Base-by-base conservation (phyloP, 2,797 vertebrate species). In the Dendrocincla tyrannina region DNA sequence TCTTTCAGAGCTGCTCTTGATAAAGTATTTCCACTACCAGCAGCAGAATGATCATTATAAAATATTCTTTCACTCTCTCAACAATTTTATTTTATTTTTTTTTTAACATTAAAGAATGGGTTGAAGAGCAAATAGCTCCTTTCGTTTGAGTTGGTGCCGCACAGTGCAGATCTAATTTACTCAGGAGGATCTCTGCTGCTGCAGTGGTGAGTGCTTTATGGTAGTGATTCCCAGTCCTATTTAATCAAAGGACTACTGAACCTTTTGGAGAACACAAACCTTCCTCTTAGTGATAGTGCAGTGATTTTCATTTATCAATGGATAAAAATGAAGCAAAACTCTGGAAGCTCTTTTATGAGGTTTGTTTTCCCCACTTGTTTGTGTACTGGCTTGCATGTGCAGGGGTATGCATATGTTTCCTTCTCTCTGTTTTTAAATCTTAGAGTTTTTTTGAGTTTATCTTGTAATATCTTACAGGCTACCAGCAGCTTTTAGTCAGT, bases 81-180 rank as follows among this genome's bases (percentile, higher is more conserved):
- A 55, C 28, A 52, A 25, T 49, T 49, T 50, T 28, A 6, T 50
- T 27, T 47, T 47, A 13, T 47, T 64, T 85, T 67, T 33, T n/a
- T 72, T 85, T 60, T 19, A 4, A 27, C 24, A 39, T 63, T 74
- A 59, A 91, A 73, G 67, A 84, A 79, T 27, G 17, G 6, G 30
- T 82, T 91, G 83, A 95, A 90, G 80, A 93, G 35, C n/a, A 95
- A 79, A 94, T 78, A 90, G 17, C 15, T 91, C 27, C 19, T 69
- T 69, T 89, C 52, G 46, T 3, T 13, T 78, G 69, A 89, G 47
- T 50, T 9, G 7, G 13, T 83, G 55, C 35, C 0, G 0, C 84
- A 52, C 24, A 73, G 39, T 46, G 37, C 44, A 76, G 67, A 81
- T 60, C 53, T 90, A 73, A 94, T 94, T 93, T 81, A 79, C 70